phyloP scores from a whole-genome alignment of 2,113 vertebrate species.

The Tychaedon coryphoeus region DNA sequence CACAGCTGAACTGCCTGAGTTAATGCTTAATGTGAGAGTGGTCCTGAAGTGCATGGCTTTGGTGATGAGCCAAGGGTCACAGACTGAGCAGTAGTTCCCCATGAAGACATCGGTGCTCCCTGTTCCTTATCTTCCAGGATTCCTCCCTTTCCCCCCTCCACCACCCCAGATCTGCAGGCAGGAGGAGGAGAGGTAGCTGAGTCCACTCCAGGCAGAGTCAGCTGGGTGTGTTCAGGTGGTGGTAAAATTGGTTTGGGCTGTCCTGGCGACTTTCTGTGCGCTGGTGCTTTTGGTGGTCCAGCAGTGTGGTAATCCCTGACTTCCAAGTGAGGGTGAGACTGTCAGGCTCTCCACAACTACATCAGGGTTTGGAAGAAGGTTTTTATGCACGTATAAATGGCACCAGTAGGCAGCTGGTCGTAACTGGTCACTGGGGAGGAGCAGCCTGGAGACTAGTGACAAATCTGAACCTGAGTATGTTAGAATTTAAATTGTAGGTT shows the following conservation, averaged over 20 bases:
- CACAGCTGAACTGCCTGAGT: not conserved
- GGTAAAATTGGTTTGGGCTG: not conserved
- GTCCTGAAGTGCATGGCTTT: not conserved
- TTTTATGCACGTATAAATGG: not conserved
- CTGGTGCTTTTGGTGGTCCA: not conserved
- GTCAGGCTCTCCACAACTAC: not conserved
- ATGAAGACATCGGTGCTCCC: not conserved
- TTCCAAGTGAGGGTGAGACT: not conserved
- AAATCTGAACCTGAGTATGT: not conserved
- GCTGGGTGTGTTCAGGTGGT: rapidly evolving
- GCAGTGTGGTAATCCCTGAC: not conserved
- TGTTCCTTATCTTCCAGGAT: not conserved
- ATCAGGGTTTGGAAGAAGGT: not conserved
- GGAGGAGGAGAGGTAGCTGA: not conserved
- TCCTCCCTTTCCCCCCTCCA: no score
- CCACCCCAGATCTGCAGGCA: not conserved
- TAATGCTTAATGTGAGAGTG: conserved; percentile 37
- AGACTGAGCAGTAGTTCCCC: not conserved
- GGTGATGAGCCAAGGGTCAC: not conserved
- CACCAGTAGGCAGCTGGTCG: not conserved
- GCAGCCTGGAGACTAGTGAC: not conserved
- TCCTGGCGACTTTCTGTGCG: not conserved
- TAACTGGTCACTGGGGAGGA: not conserved
- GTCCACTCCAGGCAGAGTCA: not conserved
- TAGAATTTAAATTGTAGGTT: not conserved